Percentiles rank a stretch among this genome's conserved stretches.
These are phyloP conservation scores for Ellobius talpinus DNA, from an alignment of 2,113 vertebrate species.

Conservation along the genomic window DNA sequence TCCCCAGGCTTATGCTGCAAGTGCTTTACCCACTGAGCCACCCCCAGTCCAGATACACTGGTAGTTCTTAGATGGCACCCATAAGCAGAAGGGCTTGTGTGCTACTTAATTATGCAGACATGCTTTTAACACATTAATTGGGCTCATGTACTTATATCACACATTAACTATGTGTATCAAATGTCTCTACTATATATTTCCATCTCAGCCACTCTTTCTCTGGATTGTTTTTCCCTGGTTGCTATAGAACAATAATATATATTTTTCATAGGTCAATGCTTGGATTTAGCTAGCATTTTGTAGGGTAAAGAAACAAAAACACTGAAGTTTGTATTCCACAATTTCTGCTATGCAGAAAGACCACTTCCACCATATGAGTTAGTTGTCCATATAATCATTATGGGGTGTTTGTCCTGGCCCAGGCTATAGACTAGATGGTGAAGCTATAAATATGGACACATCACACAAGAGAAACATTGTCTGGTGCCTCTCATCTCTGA, in stretches of 20 bases:
- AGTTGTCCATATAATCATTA: not conserved
- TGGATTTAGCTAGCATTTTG: not conserved
- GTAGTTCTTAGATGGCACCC: conserved; percentile 58
- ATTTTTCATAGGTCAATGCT: conserved; percentile 8
- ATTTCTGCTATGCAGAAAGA: not conserved
- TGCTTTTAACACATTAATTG: conserved; percentile 65
- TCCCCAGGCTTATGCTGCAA: not conserved
- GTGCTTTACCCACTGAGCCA: not conserved
- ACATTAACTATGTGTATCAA: conserved; percentile 46
- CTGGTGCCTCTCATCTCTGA: not conserved
- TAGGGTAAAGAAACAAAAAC: not conserved
- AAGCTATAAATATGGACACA: not conserved
- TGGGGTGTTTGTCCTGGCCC: not conserved
- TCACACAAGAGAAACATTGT: not conserved
- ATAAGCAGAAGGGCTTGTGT: conserved; percentile 38
- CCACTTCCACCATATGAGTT: not conserved
- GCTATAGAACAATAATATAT: conserved; percentile 21
- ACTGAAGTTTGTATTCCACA: not conserved
- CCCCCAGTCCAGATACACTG: not conserved
- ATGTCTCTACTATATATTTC: conserved; percentile 62
- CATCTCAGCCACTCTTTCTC: not conserved
- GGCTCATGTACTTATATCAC: conserved; percentile 49
- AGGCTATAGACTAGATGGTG: not conserved
- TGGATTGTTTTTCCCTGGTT: conserved; percentile 13
- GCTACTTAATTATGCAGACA: conserved; percentile 63